Base-by-base conservation (phyloP, 2,797 vertebrate genomes). In the Lepidocolaptes lacrymiger region DNA sequence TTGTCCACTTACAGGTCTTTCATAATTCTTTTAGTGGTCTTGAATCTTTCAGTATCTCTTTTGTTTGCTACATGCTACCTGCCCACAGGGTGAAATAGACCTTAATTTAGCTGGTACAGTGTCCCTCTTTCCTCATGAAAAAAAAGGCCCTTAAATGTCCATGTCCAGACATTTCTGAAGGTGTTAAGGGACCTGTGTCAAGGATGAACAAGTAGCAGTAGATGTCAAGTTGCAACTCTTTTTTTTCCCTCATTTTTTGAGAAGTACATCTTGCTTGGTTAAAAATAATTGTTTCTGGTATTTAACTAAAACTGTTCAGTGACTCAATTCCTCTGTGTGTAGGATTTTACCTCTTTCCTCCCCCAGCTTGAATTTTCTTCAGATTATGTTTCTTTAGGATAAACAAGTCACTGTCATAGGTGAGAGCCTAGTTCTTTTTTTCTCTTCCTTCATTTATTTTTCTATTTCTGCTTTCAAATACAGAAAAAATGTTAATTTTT, bases 61-160 rank as follows among this genome's bases (percentile, higher is more conserved):
- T 72, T 76, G 63, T 85, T 95, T 96, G 72, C 49, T 92, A 20
- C 59, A 30, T 94, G 67, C 88, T 93, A 78, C 62, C 13, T 78
- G 44, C 63, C 95, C 73, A 76, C 83, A 63, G 58, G 61, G 73
- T 93, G 89, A 97, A 95, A 73, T 46, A 75, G 34, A 74, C 59
- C 39, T 91, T 96, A 49, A 56, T 92, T 94, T 73, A 84, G 36
- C 63, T 85, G 48, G 30, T 81, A 73, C 43, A 37, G 74, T 54
- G n/a, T 26, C 39, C 27, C 72, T 91, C 95, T 88, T 91, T 30
- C 48, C 61, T 86, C 72, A n/a, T 43, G 44, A 95, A 74, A 32
- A 58, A 36, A 61, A 90, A 84, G 14, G 41, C 2, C 2, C 44
- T 17, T 54, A 67, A 89, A 26, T 56, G 9, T 11, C n/a, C 41